Conservation (phyloP, 1,140 invertebrate genomes). For the Druon quercuslanigerum region DNA sequence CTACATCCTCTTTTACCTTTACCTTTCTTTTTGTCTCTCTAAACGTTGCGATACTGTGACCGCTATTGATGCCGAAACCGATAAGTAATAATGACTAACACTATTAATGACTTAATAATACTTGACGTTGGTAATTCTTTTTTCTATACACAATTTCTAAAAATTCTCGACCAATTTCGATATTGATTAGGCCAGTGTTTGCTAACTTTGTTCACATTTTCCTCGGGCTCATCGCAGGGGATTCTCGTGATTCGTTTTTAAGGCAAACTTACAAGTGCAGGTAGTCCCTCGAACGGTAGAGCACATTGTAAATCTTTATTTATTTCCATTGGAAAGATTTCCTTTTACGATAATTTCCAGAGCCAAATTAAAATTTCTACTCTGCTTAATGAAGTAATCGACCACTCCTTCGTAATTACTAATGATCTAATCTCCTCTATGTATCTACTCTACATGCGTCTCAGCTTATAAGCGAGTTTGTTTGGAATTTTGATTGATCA, state of each 20-base stretch:
- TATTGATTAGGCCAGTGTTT: neutral
- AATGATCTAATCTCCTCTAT: conserved; percentile 8
- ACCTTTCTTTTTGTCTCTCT: no score
- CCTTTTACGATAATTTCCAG: neutral
- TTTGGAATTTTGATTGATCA: neutral
- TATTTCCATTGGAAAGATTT: neutral
- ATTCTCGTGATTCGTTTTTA: conserved; percentile 34
- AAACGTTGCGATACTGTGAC: no score
- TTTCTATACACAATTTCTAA: no score
- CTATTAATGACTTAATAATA: no score
- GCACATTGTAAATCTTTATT: neutral
- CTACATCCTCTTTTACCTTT: no score
- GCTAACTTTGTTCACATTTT: conserved; percentile 8
- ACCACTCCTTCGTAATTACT: conserved; percentile 24
- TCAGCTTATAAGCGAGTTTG: neutral
- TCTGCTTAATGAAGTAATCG: conserved; percentile 9
- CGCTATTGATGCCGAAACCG: no score
- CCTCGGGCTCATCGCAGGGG: conserved; percentile 19
- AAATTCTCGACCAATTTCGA: neutral
- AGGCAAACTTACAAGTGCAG: conserved; percentile 14
- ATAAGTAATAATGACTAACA: no score
- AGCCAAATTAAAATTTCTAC: conserved; percentile 20
- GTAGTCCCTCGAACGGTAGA: neutral
- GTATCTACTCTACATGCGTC: neutral
- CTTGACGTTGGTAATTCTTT: no score